Conservation (phyloP, 2,113 vertebrate genomes). For the Macquaria australasica region DNA sequence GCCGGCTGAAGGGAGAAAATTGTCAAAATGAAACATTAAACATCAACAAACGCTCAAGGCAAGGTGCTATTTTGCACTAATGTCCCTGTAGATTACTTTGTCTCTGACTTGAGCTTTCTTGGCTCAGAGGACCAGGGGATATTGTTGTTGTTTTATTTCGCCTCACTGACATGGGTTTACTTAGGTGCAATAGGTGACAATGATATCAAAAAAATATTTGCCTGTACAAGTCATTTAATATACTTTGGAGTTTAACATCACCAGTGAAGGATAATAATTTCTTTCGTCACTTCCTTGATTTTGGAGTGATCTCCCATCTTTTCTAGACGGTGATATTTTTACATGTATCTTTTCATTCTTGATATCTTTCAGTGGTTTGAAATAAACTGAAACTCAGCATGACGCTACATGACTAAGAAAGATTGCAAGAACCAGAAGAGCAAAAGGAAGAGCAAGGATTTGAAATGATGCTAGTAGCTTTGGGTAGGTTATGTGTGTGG, state of each 20-base stretch:
- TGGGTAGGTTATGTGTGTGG: neutral
- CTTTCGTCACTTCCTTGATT: neutral
- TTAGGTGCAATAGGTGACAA: neutral
- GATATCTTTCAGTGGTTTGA: neutral
- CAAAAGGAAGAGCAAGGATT: neutral
- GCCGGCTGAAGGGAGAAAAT: conserved; percentile 62
- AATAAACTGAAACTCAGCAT: neutral
- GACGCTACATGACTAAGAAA: neutral
- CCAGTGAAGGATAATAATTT: neutral
- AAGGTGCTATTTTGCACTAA: conserved; percentile 65
- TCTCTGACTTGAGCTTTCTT: conserved; percentile 55
- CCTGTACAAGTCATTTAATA: neutral
- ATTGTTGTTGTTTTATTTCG: conserved; percentile 38
- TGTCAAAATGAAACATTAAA: conserved; percentile 80
- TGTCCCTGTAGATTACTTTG: conserved; percentile 70
- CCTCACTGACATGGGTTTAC: conserved; percentile 21
- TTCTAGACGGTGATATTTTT: neutral
- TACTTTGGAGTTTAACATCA: neutral
- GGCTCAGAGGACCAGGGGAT: conserved; percentile 45
- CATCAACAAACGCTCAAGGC: conserved; percentile 73
- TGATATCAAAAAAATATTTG: neutral
- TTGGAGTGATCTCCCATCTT: neutral
- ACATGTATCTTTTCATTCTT: neutral
- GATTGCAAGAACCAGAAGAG: neutral
- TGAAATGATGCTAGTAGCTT: neutral